A percentile compares a stretch with the other conserved stretches of the same genome.
Conservation (phyloP, 2,888 invertebrate species). For the Xanthorhoe designata region DNA sequence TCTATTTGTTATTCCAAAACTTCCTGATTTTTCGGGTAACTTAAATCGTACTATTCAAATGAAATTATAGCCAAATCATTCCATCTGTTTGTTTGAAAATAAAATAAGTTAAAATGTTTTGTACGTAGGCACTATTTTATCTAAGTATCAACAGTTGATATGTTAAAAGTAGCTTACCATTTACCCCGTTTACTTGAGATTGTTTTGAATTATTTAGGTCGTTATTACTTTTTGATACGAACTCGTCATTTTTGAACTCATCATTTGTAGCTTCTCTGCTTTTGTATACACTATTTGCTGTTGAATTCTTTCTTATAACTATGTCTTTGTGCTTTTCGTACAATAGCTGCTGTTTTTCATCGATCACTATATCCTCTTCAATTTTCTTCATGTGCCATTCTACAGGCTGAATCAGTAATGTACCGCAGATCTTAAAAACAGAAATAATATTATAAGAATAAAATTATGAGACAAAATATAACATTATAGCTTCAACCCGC, state of each 20-base stretch:
- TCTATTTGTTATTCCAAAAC: too few relatives aligned
- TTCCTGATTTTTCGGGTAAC: too few relatives aligned
- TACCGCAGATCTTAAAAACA: conserved; percentile 81
- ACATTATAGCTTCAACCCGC: too few relatives aligned
- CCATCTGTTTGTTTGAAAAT: too few relatives aligned
- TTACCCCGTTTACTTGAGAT: conserved; percentile 47
- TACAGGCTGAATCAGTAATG: conserved; percentile 86
- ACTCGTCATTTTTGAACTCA: conserved; percentile 45
- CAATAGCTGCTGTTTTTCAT: conserved; percentile 70
- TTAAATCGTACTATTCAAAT: too few relatives aligned
- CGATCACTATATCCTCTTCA: conserved; percentile 67
- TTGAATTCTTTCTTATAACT: conserved; percentile 61
- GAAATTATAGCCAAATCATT: too few relatives aligned
- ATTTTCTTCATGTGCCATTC: conserved; percentile 82
- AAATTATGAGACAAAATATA: too few relatives aligned
- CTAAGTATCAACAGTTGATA: too few relatives aligned
- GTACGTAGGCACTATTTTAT: too few relatives aligned
- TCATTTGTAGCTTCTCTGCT: conserved; percentile 48
- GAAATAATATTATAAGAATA: not conserved
- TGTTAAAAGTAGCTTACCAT: conserved; percentile 51
- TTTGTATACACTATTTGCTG: conserved; percentile 52
- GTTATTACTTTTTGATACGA: conserved; percentile 58
- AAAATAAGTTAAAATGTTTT: too few relatives aligned
- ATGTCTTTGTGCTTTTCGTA: conserved; percentile 64
- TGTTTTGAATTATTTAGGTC: conserved; percentile 51